These are phyloP conservation scores for Sylvicola cinctus DNA, from an alignment of 2,888 invertebrate species.

Conservation along the genomic window DNA sequence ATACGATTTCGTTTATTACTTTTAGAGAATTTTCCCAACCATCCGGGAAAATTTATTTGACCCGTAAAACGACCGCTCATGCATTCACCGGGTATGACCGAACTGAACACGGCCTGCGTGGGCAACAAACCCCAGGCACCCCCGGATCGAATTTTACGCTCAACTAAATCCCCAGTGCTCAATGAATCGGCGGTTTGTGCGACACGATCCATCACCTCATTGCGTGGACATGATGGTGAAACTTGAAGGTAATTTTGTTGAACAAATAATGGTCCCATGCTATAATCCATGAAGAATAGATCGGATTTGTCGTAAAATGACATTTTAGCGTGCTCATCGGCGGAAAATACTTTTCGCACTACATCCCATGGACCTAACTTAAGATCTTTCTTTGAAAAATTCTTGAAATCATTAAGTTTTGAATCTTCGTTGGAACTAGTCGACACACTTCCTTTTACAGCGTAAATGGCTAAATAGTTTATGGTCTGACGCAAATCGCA, in stretches of 20 bases:
- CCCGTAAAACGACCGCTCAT: constrained; percentile 61
- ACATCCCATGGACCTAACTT: constrained; percentile 91
- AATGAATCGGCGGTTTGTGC: constrained; percentile 72
- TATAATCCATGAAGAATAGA: constrained; percentile 95
- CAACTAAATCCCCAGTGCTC: constrained; percentile 68
- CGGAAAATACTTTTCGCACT: constrained; percentile 67
- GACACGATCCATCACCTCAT: constrained; percentile 41
- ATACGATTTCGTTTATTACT: constrained; percentile 61
- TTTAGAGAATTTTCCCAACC: constrained; percentile 92
- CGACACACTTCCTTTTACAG: constrained; percentile 33
- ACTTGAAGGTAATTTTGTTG: constrained; percentile 90
- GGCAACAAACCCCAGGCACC: constrained; percentile 81
- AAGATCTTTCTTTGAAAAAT: constrained; percentile 55
- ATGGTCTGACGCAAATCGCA: constrained; percentile 88
- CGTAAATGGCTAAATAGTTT: constrained; percentile 71
- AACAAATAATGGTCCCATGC: constrained; percentile 86
- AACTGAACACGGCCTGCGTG: constrained; percentile 68
- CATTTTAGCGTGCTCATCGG: constrained; percentile 58
- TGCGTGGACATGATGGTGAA: constrained; percentile 35
- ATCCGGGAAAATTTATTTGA: constrained; percentile 78
- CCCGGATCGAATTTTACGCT: constrained; percentile 54
- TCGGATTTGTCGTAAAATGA: constrained; percentile 62
- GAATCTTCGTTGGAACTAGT: constrained; percentile 28
- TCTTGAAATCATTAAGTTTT: constrained; percentile 31
- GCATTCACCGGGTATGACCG: constrained; percentile 72